Evolutionary conservation across 1,140 invertebrate genomes (phyloP).

Genomic region (Temnothorax longispinosus): DNA sequence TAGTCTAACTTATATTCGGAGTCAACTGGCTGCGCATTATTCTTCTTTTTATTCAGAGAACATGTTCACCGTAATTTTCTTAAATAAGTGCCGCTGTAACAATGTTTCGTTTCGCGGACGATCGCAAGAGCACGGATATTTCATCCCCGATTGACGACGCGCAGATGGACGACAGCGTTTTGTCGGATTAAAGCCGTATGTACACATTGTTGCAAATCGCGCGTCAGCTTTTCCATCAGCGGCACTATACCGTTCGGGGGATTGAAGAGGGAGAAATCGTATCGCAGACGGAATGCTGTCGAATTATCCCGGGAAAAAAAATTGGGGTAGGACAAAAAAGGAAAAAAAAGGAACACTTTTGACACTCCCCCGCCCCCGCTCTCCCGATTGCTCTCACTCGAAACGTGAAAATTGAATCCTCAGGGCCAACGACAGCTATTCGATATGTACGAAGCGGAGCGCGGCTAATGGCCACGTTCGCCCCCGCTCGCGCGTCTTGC

Average conservation of each 20-base stretch:
- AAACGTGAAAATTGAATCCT: conserved; percentile 79
- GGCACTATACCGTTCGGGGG: neutral
- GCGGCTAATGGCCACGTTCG: conserved; percentile 74
- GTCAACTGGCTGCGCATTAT: neutral
- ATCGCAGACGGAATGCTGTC: conserved; percentile 1
- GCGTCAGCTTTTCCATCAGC: neutral
- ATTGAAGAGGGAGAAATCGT: neutral
- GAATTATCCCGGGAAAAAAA: conserved; percentile 11
- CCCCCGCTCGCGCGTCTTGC: conserved; percentile 53
- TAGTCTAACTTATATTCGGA: neutral
- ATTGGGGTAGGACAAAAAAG: no score
- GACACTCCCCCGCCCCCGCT: neutral
- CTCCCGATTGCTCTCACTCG: conserved; percentile 51
- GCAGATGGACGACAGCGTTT: neutral
- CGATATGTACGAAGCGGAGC: conserved; percentile 69
- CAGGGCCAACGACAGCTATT: conserved; percentile 75
- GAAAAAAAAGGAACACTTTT: neutral
- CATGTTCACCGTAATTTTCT: neutral
- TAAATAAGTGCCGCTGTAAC: neutral
- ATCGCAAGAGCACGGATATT: neutral
- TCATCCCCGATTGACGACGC: neutral
- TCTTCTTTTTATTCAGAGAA: neutral
- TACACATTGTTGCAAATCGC: conserved; percentile 11
- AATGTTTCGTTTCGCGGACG: neutral
- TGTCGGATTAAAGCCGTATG: conserved; percentile 27